Conservation (phyloP, 2,797 vertebrate genomes). For the Lagocephalus sceleratus region DNA sequence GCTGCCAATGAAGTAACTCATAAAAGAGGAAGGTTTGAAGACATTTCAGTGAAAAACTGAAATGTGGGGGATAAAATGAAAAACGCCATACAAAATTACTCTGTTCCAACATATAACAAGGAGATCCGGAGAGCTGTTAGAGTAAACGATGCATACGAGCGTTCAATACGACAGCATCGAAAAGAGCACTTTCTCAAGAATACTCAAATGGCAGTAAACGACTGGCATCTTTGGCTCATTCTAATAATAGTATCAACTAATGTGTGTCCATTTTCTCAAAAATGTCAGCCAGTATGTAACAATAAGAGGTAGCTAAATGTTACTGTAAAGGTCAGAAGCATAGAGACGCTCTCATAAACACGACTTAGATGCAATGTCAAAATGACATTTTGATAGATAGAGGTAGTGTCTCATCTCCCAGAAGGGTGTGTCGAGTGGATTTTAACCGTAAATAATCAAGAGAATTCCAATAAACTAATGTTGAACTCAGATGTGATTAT, state of each 20-base stretch:
- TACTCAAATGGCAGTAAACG: slow-evolving; percentile 3
- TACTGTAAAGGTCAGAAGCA: slow-evolving; percentile 17
- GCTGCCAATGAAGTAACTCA: slow-evolving; percentile 33
- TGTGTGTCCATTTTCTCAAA: slow-evolving; percentile 5
- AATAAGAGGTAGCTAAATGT: slow-evolving; percentile 5
- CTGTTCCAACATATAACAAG: slow-evolving; percentile 27
- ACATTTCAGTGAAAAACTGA: slow-evolving; percentile 40
- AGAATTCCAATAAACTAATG: slow-evolving; percentile 38
- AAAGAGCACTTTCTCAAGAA: slow-evolving; percentile 8
- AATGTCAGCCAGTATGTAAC: slow-evolving; percentile 25
- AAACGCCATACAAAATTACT: slow-evolving; percentile 44
- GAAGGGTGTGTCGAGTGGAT: slow-evolving; percentile 33
- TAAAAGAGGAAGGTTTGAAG: slow-evolving; percentile 35
- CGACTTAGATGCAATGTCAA: slow-evolving; percentile 22
- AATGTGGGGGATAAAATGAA: slow-evolving; percentile 43
- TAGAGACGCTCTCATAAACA: slow-evolving; percentile 1
- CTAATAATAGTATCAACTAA: slow-evolving; percentile 7
- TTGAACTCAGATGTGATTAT: slow-evolving; percentile 24
- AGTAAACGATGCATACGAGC: slow-evolving; percentile 34
- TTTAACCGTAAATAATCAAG: slow-evolving; percentile 36
- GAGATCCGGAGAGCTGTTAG: slow-evolving; percentile 29
- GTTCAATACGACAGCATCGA: too few relatives aligned
- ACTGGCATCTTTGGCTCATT: slow-evolving; percentile 17
- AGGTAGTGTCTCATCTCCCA: slow-evolving; percentile 22
- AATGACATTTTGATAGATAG: slow-evolving; percentile 21